A percentile compares a stretch with the other conserved stretches of the same genome.
Conservation (phyloP, 2,888 invertebrate species). For the Hemistola chrysoprasaria region DNA sequence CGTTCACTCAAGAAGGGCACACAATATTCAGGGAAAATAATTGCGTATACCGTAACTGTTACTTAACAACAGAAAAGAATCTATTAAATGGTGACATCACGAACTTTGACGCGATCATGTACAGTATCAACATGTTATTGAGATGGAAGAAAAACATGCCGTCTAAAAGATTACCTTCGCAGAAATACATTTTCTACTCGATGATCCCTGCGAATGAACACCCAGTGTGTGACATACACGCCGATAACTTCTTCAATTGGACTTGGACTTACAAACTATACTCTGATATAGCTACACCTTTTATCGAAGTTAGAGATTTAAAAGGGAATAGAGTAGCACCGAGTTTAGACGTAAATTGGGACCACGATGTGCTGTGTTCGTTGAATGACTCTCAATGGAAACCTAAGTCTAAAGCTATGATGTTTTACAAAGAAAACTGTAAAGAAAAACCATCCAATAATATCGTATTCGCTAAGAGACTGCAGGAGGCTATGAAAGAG, state of each 20-base stretch:
- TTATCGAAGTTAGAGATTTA: conserved; percentile 56
- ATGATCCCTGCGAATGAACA: conserved; percentile 45
- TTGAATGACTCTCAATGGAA: background rate
- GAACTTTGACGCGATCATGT: conserved; percentile 61
- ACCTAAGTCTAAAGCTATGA: conserved; percentile 39
- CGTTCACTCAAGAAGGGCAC: conserved; percentile 42
- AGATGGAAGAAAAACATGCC: conserved; percentile 43
- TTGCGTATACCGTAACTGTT: conserved; percentile 58
- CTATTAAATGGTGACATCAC: conserved; percentile 41
- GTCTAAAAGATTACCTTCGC: conserved; percentile 39
- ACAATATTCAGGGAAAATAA: conserved; percentile 43
- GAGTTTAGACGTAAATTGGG: conserved; percentile 41
- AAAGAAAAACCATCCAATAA: too few relatives aligned
- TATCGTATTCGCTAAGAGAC: conserved; percentile 36
- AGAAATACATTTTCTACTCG: conserved; percentile 64
- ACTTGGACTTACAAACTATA: conserved; percentile 70
- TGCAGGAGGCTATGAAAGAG: conserved; percentile 63
- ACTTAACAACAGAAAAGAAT: conserved; percentile 50
- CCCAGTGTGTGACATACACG: conserved; percentile 50
- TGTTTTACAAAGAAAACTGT: conserved; percentile 39
- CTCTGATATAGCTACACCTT: conserved; percentile 63
- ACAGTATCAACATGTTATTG: conserved; percentile 43
- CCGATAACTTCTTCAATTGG: conserved; percentile 67
- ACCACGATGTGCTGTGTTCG: conserved; percentile 1
- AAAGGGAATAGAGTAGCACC: conserved; percentile 51